phyloP scores from a whole-genome alignment of 2,888 invertebrate genomes.

The Baronia brevicornis region DNA sequence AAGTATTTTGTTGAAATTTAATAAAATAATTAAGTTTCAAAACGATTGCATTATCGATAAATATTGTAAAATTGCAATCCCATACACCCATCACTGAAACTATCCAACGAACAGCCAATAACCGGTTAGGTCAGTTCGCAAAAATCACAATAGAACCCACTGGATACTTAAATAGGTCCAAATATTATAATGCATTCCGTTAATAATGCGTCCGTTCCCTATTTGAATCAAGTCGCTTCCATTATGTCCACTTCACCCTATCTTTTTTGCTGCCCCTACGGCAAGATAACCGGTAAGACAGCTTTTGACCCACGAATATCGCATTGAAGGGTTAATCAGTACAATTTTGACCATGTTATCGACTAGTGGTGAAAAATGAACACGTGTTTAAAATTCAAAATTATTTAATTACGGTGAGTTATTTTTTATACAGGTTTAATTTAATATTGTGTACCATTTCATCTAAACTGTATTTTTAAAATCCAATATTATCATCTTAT shows the following conservation, averaged over 20 bases:
- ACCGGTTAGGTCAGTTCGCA: constrained; percentile 73
- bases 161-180: constrained; percentile 76
- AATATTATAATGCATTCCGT: constrained; percentile 65
- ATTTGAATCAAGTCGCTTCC: constrained; percentile 39
- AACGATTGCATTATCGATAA: no score
- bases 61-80: no score
- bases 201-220: constrained; percentile 44
- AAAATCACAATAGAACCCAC: constrained; percentile 62
- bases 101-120: constrained; percentile 43
- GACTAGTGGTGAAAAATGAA: constrained; percentile 23
- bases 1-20: no score
- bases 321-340: constrained; percentile 59
- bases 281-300: constrained; percentile 74
- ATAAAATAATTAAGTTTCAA: no score
- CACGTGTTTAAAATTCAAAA: constrained; percentile 13
- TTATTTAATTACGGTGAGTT: constrained; percentile 4
- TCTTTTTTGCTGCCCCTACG: constrained; percentile 47
- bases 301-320: constrained; percentile 59
- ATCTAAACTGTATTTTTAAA: constrained; percentile 5
- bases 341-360: constrained; percentile 48
- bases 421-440: background rate
- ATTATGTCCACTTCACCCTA: constrained; percentile 69
- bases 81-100: constrained; percentile 18
- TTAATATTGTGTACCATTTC: constrained; percentile 5
- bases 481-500: background rate